phyloP scores from a whole-genome alignment of 2,797 vertebrate genomes.

The Cephalopachus bancanus region DNA sequence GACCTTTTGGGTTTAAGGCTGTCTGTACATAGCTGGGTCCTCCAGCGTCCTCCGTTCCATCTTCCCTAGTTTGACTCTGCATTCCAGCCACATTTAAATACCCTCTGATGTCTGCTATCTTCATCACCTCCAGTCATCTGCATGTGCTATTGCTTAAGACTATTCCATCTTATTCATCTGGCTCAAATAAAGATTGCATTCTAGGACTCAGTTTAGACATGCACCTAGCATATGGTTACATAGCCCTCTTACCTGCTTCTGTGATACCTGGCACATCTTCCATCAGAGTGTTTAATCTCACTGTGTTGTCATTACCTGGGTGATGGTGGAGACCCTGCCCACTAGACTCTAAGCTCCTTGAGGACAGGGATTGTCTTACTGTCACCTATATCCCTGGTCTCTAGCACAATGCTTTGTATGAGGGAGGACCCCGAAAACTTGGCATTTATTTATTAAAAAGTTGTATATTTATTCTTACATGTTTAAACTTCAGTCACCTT shows the following conservation, averaged over 20 bases:
- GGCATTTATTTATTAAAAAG: too few relatives aligned
- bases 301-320: not conserved
- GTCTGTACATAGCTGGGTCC: not conserved
- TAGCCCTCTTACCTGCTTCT: not conserved
- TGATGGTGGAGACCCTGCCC: not conserved
- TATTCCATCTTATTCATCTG: not conserved
- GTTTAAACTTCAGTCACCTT: too few relatives aligned
- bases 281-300: too few relatives aligned
- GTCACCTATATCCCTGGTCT: not conserved
- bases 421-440: not conserved
- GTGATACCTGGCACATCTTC: not conserved
- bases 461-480: too few relatives aligned
- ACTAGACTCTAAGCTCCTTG: not conserved
- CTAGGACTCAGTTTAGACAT: not conserved
- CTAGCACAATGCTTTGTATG: not conserved
- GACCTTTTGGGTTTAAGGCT: not conserved
- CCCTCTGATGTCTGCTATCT: not conserved
- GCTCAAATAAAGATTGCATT: not conserved
- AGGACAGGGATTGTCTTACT: not conserved
- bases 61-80: not conserved
- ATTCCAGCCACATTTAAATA: slow-evolving; percentile 7
- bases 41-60: too few relatives aligned
- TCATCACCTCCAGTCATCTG: not conserved
- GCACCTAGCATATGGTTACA: accelerated
- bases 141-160: not conserved